Base-by-base conservation (phyloP, 1,140 invertebrate species). In the Anadara kagoshimensis region DNA sequence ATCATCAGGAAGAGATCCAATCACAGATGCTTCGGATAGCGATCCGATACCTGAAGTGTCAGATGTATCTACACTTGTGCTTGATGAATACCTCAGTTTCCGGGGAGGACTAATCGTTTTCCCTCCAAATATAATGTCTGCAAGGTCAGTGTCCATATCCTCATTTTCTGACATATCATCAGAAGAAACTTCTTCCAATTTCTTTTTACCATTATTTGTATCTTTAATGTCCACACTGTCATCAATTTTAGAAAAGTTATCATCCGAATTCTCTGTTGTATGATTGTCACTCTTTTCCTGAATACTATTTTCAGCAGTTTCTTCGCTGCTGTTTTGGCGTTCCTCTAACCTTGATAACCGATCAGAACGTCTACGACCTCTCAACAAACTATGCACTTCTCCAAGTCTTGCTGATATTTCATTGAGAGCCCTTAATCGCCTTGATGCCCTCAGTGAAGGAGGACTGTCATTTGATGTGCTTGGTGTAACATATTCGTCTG, bases 41-140 rank as follows among this genome's bases (percentile, higher is more conserved):
- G 81, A 79, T 11, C 86, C 83, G 66, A 86, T 80, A 18, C 86
- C 85, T 22, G 83, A 86, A 0, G 86, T 86, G 22, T 84, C 83
- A 22, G 84, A 85, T 11, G 84, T 87, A 71, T 85, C 85, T 7
- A 73, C 83, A 73, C 83, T 85, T 22, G 79, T 82, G 59, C 69
- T 82, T 43, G 83, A 85, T 8, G 81, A 81, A 67, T 73, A 85
- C 24, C 84, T 62, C 18, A 63, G 57, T 71, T 65, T 76, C 45
- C 58, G 43, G 16, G 12, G 45, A 41, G 41, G 62, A 22, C 43
- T 47, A 7, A 36, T 7, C 2, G 29, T 36, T 36, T 36, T 36
- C 29, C 29, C 29, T 36, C 29, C 29, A 36, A 36, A 36, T 36
- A 36, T 36, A 36, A 36, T 36, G 7, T 36, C 29, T 36, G 29